Percentiles rank a stretch among this genome's conserved stretches.
Conservation (phyloP, 2,888 invertebrate species). For the Gisinianus flammeolus region DNA sequence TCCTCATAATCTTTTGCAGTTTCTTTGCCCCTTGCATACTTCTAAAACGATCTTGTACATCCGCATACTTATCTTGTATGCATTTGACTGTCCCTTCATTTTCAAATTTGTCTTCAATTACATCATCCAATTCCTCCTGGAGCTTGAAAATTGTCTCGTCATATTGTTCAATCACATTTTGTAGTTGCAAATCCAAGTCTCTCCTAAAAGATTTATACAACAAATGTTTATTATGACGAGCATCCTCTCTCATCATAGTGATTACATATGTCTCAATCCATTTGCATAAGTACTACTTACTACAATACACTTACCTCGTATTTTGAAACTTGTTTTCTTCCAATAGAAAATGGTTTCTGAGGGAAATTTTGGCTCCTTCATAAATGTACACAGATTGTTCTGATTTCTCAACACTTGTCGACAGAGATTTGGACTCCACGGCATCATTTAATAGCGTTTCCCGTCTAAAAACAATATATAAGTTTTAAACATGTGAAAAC, state of each 20-base stretch:
- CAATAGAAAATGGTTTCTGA: background rate
- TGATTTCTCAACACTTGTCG: background rate
- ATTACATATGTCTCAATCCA: too few relatives aligned
- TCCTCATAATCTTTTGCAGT: slow-evolving; percentile 46
- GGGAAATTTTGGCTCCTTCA: background rate
- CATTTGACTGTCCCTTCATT: slow-evolving; percentile 26
- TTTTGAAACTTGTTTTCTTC: background rate
- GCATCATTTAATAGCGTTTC: slow-evolving; percentile 40
- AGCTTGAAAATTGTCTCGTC: slow-evolving; percentile 43
- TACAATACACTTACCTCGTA: background rate
- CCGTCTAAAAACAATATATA: slow-evolving; percentile 23
- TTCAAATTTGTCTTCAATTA: slow-evolving; percentile 33
- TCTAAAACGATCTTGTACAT: slow-evolving; percentile 49
- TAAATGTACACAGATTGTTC: background rate
- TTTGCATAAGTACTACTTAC: too few relatives aligned
- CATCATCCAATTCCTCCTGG: slow-evolving; percentile 47
- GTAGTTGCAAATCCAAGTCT: background rate
- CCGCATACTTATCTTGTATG: slow-evolving; percentile 42
- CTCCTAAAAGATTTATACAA: slow-evolving; percentile 1
- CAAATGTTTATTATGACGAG: too few relatives aligned
- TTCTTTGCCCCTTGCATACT: slow-evolving; percentile 51
- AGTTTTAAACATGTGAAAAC: background rate
- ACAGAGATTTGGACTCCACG: background rate
- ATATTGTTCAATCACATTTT: slow-evolving; percentile 43
- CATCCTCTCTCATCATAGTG: too few relatives aligned